Percentiles rank a stretch among this genome's conserved stretches.
Evolutionary conservation across 2,113 vertebrate genomes (phyloP).

Genomic region (Pongo pygmaeus): DNA sequence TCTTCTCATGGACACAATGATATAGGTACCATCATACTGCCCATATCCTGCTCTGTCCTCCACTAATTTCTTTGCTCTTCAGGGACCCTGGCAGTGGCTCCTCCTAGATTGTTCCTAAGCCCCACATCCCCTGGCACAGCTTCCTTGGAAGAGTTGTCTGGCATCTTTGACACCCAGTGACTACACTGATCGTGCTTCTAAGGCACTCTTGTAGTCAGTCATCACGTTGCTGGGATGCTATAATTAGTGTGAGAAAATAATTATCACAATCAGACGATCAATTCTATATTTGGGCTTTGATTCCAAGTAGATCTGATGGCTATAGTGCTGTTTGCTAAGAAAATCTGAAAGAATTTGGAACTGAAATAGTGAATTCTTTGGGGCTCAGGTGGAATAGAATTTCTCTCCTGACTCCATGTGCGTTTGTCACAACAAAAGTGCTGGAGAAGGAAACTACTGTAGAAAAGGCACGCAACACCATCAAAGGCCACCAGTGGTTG

Average conservation of each 20-base stretch:
- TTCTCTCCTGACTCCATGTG: background rate
- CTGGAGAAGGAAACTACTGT: background rate
- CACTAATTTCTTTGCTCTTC: background rate
- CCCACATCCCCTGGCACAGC: rapidly evolving
- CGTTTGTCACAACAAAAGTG: too few species aligned
- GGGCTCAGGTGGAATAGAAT: background rate
- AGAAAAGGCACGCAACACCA: background rate
- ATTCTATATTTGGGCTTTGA: background rate
- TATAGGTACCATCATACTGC: background rate
- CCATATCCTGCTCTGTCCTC: background rate
- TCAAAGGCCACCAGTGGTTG: background rate
- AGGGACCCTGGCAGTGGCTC: background rate
- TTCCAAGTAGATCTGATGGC: background rate
- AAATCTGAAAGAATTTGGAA: background rate
- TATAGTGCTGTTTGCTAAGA: background rate
- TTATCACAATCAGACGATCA: background rate
- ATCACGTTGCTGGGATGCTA: background rate
- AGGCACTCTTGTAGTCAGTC: background rate
- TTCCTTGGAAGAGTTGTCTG: background rate
- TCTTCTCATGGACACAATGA: background rate
- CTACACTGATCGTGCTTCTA: background rate
- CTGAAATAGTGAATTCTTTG: background rate
- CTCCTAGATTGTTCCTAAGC: background rate
- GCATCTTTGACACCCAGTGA: background rate
- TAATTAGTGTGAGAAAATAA: background rate